Evolutionary conservation across 2,888 invertebrate species (phyloP).

Genomic region (Agrochola litura): DNA sequence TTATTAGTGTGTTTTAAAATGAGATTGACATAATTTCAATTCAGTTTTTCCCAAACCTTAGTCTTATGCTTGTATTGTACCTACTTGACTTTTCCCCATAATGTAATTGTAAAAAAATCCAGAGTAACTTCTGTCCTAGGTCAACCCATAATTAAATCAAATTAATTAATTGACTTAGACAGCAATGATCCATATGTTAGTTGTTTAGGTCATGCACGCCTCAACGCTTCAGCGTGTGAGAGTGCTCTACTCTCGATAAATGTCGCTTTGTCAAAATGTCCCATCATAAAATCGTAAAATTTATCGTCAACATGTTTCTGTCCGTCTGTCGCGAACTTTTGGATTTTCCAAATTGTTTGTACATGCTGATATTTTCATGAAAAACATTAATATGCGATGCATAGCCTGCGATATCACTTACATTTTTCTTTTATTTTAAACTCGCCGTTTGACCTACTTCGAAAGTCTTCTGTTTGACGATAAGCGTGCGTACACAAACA

Average conservation of each 20-base stretch:
- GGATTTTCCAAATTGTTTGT: not conserved
- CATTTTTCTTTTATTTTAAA: constrained; percentile 11
- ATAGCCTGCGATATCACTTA: not conserved
- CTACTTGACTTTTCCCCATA: not conserved
- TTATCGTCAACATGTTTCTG: no score
- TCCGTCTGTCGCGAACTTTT: no score
- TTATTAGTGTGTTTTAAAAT: not conserved
- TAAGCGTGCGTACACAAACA: constrained; percentile 9
- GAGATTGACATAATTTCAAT: not conserved
- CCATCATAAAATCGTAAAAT: no score
- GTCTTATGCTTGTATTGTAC: not conserved
- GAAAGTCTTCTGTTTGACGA: constrained; percentile 4
- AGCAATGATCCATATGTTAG: no score
- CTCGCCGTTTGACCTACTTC: constrained; percentile 38
- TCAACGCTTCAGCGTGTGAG: no score
- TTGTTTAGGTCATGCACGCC: no score
- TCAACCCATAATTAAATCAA: not conserved
- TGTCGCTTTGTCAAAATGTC: no score
- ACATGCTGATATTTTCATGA: not conserved
- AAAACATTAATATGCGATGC: constrained; percentile 1
- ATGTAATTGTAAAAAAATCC: not conserved
- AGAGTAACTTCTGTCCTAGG: not conserved
- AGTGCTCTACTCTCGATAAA: no score
- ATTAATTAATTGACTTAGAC: no score
- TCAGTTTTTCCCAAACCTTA: not conserved